phyloP scores from a whole-genome alignment of 1,140 invertebrate species.

The Lucilia sericata region DNA sequence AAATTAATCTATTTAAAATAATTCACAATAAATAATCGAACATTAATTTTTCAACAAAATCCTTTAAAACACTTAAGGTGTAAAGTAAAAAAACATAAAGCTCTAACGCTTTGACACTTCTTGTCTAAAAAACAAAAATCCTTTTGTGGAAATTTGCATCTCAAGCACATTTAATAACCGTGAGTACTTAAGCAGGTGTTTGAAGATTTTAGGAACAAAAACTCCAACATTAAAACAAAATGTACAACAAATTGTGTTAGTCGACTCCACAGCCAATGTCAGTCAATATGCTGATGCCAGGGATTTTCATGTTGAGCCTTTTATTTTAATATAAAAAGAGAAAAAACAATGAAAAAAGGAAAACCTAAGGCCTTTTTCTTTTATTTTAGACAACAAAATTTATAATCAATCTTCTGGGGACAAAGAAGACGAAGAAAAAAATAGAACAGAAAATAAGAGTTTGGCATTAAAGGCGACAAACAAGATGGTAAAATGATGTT shows the following conservation, averaged over 20 bases:
- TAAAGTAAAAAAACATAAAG: not conserved
- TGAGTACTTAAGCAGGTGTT: conserved; percentile 47
- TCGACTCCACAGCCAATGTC: conserved; percentile 21
- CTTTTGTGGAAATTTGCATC: conserved; percentile 29
- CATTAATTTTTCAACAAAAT: conserved; percentile 22
- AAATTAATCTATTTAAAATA: not conserved
- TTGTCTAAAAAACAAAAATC: not conserved
- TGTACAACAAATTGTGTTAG: not conserved
- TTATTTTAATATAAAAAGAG: not conserved
- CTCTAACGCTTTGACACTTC: conserved; percentile 35
- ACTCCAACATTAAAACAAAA: not conserved
- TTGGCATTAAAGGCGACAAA: not conserved
- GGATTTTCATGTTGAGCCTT: conserved; percentile 42
- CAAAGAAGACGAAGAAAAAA: not conserved
- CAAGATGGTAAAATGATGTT: conserved; percentile 41
- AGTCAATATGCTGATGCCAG: conserved; percentile 48
- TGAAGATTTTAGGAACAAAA: not conserved
- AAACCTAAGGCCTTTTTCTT: conserved; percentile 6
- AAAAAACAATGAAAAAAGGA: not conserved
- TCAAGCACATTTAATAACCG: conserved; percentile 43
- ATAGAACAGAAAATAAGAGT: not conserved
- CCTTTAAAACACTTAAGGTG: conserved; percentile 42
- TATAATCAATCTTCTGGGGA: conserved; percentile 37
- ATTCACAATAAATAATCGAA: not conserved
- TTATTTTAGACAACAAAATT: conserved; percentile 14